Percentiles rank a stretch among this genome's conserved stretches.
These are phyloP conservation scores for Diabrotica balteata DNA, from an alignment of 2,888 invertebrate genomes.

Conservation along the genomic window DNA sequence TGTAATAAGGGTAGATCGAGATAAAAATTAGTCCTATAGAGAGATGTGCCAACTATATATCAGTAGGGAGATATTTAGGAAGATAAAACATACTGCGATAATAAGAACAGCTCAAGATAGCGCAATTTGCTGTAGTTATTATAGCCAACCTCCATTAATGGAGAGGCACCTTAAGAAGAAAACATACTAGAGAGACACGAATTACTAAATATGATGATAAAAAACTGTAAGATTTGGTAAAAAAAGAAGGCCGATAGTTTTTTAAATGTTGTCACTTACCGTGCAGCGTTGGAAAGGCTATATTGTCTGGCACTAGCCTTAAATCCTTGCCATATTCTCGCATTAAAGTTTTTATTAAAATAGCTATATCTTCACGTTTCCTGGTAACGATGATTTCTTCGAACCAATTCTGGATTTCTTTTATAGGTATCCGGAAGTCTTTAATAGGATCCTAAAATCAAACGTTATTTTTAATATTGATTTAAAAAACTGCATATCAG, in stretches of 20 bases:
- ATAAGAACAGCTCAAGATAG: too few relatives aligned
- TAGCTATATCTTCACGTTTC: constrained; percentile 87
- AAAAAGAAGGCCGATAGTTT: not conserved
- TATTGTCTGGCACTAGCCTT: constrained; percentile 69
- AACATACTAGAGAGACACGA: too few relatives aligned
- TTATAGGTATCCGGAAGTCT: constrained; percentile 84
- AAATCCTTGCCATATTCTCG: constrained; percentile 74
- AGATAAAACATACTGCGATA: too few relatives aligned
- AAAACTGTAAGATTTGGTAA: too few relatives aligned
- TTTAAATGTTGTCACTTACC: constrained; percentile 62
- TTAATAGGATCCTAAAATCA: constrained; percentile 74
- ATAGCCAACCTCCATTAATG: too few relatives aligned
- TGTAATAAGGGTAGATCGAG: too few relatives aligned
- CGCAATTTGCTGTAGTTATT: too few relatives aligned
- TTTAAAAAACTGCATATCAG: not conserved
- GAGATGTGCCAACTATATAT: too few relatives aligned
- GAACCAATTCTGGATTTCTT: constrained; percentile 86
- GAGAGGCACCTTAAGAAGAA: too few relatives aligned
- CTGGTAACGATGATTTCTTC: constrained; percentile 80
- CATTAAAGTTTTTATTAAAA: constrained; percentile 78
- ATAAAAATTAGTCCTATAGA: too few relatives aligned
- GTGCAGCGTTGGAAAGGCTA: constrained; percentile 78
- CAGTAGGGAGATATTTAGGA: too few relatives aligned
- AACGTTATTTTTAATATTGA: not conserved
- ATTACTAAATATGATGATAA: too few relatives aligned